Conservation (phyloP, 2,113 vertebrate genomes). For the Hassar affinis region DNA sequence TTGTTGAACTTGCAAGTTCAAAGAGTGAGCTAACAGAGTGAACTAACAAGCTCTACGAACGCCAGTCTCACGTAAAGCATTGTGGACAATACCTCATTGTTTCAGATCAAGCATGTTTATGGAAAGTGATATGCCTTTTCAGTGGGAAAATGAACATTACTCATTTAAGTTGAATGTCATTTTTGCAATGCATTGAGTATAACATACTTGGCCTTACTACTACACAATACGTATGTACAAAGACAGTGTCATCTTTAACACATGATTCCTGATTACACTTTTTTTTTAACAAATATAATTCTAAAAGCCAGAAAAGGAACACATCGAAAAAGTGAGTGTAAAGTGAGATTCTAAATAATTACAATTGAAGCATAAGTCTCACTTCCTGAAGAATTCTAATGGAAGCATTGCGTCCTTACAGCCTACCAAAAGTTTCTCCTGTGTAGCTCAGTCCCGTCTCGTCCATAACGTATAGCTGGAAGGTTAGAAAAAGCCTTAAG, state of each 20-base stretch:
- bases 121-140: slow-evolving; percentile 2
- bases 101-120: slow-evolving; percentile 25
- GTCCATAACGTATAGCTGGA: neutral
- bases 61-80: slow-evolving; percentile 28
- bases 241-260: slow-evolving; percentile 36
- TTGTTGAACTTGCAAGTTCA: slow-evolving; percentile 13
- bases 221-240: slow-evolving; percentile 22
- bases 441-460: neutral
- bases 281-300: neutral
- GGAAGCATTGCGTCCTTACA: neutral
- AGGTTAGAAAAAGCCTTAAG: slow-evolving; percentile 7
- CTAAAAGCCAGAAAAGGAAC: neutral
- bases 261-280: slow-evolving; percentile 15
- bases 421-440: slow-evolving; percentile 4
- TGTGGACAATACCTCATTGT: slow-evolving; percentile 54
- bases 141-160: slow-evolving; percentile 33
- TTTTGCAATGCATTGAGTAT: slow-evolving; percentile 34
- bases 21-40: slow-evolving; percentile 28
- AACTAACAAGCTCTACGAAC: slow-evolving; percentile 31
- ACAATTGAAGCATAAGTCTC: neutral
- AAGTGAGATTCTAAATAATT: neutral
- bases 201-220: slow-evolving; percentile 25
- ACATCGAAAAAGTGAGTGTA: neutral
- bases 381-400: slow-evolving; percentile 18
- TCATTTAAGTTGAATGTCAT: slow-evolving; percentile 29